A percentile compares a stretch with the other conserved stretches of the same genome.
Evolutionary conservation across 2,113 vertebrate species (phyloP).

Genomic region (Hemiprocne comata): DNA sequence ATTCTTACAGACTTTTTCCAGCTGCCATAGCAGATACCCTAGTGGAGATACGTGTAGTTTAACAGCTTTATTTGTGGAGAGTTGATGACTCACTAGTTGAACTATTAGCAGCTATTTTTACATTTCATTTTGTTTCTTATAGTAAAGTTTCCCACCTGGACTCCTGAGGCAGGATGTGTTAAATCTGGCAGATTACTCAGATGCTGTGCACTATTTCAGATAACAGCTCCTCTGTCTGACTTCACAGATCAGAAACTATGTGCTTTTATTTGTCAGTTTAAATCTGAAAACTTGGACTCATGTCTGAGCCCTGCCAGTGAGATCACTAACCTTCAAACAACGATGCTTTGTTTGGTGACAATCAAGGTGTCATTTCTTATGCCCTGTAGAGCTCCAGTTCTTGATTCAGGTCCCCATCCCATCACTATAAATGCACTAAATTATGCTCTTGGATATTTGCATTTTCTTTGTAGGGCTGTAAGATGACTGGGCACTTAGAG

Average conservation of each 20-base stretch:
- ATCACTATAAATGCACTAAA: neutral
- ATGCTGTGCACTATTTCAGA: conserved; percentile 38
- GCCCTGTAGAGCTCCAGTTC: neutral
- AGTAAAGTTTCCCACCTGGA: conserved; percentile 67
- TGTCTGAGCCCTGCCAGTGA: conserved; percentile 11
- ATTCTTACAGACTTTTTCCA: neutral
- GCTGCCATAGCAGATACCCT: neutral
- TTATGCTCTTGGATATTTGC: neutral
- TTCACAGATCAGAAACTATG: conserved; percentile 14
- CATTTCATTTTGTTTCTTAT: conserved; percentile 29
- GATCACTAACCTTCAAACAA: neutral
- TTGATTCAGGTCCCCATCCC: neutral
- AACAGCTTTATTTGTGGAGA: conserved; percentile 32
- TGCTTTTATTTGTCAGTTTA: neutral
- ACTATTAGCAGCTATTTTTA: conserved; percentile 43
- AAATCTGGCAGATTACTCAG: conserved; percentile 58
- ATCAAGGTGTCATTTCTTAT: neutral
- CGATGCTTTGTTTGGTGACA: neutral
- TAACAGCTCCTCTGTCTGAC: conserved; percentile 51
- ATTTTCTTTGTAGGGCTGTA: neutral
- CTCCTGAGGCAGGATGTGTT: conserved; percentile 59
- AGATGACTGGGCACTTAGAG: neutral
- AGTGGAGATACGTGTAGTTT: neutral
- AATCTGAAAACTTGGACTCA: neutral
- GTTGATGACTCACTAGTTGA: conserved; percentile 3